Evolutionary conservation across 2,797 vertebrate genomes (phyloP), one percentile per base, ranked within the genome.

Genomic region (Sciurus carolinensis): DNA sequence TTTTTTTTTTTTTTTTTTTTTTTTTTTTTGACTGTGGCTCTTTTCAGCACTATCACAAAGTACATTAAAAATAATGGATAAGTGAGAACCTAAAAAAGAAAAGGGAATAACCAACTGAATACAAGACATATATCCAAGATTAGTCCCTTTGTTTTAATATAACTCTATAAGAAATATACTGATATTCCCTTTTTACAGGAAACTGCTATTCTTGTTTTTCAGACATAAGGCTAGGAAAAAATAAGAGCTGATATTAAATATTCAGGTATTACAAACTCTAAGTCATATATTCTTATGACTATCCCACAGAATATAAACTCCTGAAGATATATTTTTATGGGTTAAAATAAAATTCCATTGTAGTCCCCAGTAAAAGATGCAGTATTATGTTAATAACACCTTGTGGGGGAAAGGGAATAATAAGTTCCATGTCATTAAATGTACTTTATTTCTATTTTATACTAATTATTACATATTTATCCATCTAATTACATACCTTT

Each of bases 401-500:
- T 80, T 82, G 20, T 71, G 7, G n/a, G 30, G 9, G 7, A 36
- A 71, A 73, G 18, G 6, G 3, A 7, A 72, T 89, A 73, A 87
- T 36, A 67, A 59, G 13, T 73, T 42, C 73, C 24, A 62, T 59
- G 42, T 30, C 7, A 36, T 36, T 88, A 76, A 93, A 10, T 36
- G 13, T 30, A 76, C 18, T 18, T 62, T 52, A 76, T 81, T 93
- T 91, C 11, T 62, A 62, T 72, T 81, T 83, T 39, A 52, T 75
- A 81, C 2, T 44, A 86, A 57, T 66, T 79, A 52, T 14, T 66
- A 22, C 4, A 79, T 47, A 59, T 66, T 39, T 88, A 69, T 64
- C 33, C n/a, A 95, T 44, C 50, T 72, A 67, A 72, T 82, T 81
- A 95, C 4, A 57, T n/a, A 28, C 3, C 57, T 88, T 82, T 81